Conservation (phyloP, 37 sponge, comb jelly and placozoan species). For the Hormiphora californensis region DNA sequence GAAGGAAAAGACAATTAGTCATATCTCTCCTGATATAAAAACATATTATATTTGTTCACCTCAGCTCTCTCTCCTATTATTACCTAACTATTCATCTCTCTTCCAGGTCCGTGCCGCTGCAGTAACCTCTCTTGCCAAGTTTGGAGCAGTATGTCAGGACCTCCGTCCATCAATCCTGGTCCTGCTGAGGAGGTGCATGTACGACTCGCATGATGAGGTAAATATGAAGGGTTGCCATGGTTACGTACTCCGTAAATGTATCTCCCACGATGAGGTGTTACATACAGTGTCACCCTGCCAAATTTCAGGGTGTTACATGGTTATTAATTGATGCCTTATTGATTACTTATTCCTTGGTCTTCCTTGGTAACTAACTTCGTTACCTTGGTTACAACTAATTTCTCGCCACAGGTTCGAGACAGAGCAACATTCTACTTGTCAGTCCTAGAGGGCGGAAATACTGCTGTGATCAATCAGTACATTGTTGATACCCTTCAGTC, state of each 20-base stretch:
- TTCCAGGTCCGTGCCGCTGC: conserved; percentile 63
- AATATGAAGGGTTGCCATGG: too few relatives aligned
- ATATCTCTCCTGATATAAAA: too few relatives aligned
- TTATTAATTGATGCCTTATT: too few relatives aligned
- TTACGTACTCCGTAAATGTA: too few relatives aligned
- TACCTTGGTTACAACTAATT: neutral
- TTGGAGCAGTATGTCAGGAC: conserved; percentile 80
- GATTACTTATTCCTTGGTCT: neutral
- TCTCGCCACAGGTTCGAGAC: conserved; percentile 72
- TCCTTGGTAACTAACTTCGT: neutral
- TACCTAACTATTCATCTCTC: neutral
- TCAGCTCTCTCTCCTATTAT: neutral
- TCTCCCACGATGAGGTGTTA: too few relatives aligned
- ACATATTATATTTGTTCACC: too few relatives aligned
- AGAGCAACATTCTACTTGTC: conserved; percentile 81
- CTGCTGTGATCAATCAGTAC: conserved; percentile 67
- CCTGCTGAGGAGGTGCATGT: conserved; percentile 50
- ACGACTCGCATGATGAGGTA: conserved; percentile 29
- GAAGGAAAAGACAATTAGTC: too few relatives aligned
- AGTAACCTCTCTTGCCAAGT: conserved; percentile 84
- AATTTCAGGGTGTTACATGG: too few relatives aligned
- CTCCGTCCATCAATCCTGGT: conserved; percentile 59
- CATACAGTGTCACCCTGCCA: too few relatives aligned
- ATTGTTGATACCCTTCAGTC: conserved; percentile 62
- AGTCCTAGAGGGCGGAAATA: conserved; percentile 70